phyloP scores from a whole-genome alignment of 2,113 vertebrate species.

The Callionymus lyra region DNA sequence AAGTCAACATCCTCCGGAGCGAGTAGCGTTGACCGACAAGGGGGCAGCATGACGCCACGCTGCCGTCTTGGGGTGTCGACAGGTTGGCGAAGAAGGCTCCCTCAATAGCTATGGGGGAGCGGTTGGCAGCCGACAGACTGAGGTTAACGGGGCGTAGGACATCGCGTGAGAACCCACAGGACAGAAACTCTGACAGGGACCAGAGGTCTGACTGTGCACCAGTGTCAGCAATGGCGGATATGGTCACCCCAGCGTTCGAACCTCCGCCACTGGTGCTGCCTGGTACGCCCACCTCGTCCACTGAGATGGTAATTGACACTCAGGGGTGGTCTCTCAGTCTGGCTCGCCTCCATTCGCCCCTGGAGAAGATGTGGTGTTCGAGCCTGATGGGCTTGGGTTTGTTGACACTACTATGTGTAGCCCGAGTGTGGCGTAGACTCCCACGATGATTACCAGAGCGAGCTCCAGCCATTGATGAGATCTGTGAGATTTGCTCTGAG shows the following conservation, averaged over 20 bases:
- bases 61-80: not conserved
- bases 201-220: not conserved
- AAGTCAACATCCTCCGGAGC: too few species aligned
- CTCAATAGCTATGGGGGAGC: not conserved
- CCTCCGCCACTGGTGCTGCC: not conserved
- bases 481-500: too few species aligned
- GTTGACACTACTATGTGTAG: not conserved
- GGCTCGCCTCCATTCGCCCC: too few species aligned
- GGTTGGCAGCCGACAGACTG: not conserved
- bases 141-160: too few species aligned
- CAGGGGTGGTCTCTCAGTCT: not conserved
- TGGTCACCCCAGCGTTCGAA: not conserved
- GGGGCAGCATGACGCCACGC: not conserved
- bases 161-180: not conserved
- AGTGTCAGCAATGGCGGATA: not conserved
- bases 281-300: not conserved
- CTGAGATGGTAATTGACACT: not conserved
- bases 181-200: not conserved
- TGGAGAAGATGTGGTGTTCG: not conserved
- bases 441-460: not conserved
- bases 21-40: not conserved
- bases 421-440: not conserved
- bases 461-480: too few species aligned
- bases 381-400: not conserved
- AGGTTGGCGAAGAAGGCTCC: not conserved